These are phyloP conservation scores for Xiphophorus maculatus DNA, from an alignment of 2,113 vertebrate species.

Conservation along the genomic window DNA sequence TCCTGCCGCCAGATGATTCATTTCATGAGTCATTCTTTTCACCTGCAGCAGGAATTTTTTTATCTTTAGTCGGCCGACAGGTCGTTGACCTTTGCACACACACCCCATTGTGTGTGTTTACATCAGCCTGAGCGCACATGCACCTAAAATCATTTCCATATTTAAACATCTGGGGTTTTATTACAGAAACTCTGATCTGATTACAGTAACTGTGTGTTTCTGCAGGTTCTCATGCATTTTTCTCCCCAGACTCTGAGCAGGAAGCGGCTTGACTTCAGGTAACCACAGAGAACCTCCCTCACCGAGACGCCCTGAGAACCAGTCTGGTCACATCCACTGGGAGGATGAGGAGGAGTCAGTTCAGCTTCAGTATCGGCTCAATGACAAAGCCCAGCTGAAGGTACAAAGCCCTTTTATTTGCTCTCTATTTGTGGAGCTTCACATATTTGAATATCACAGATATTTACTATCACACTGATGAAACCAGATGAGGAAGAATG, in stretches of 20 bases:
- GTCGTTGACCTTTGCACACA: not conserved
- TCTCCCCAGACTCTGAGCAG: not conserved
- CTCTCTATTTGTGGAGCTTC: too few relatives aligned
- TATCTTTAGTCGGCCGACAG: not conserved
- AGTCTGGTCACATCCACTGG: not conserved
- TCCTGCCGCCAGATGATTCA: not conserved
- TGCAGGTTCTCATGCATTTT: not conserved
- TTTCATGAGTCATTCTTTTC: not conserved
- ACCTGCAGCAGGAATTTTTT: not conserved
- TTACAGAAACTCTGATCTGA: not conserved
- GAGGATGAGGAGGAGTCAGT: not conserved
- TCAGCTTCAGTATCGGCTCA: not conserved
- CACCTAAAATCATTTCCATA: not conserved
- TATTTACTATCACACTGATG: too few relatives aligned
- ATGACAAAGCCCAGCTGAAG: not conserved
- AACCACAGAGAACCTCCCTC: conserved; percentile 10
- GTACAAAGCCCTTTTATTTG: too few relatives aligned
- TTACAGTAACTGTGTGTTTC: not conserved
- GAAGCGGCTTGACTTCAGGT: not conserved
- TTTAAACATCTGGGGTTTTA: not conserved
- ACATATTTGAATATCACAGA: too few relatives aligned
- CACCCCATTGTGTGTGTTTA: not conserved
- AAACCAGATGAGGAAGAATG: too few relatives aligned
- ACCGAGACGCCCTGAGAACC: not conserved
- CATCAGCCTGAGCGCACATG: too few relatives aligned